These are phyloP conservation scores for Strigamia transsilvanica DNA, from an alignment of 2,888 invertebrate genomes.

Conservation along the genomic window DNA sequence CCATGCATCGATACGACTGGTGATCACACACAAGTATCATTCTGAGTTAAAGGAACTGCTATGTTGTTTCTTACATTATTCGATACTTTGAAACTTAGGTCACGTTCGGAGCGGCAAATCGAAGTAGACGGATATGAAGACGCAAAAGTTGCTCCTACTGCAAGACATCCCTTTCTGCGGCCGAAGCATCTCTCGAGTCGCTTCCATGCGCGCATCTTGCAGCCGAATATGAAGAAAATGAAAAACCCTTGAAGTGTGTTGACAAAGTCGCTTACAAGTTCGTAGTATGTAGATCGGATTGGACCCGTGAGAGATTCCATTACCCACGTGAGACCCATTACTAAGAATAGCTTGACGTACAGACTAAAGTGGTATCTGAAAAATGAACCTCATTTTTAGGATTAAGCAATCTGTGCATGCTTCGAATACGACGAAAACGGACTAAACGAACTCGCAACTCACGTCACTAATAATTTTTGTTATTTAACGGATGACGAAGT, in stretches of 20 bases:
- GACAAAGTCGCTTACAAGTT: constrained; percentile 51
- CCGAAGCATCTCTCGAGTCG: constrained; percentile 20
- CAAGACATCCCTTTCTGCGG: background rate
- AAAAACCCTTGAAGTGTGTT: constrained; percentile 53
- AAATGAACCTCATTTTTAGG: constrained; percentile 19
- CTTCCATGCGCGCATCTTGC: constrained; percentile 34
- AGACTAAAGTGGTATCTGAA: constrained; percentile 50
- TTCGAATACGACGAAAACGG: background rate
- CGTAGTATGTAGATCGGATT: constrained; percentile 34
- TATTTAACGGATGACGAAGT: background rate
- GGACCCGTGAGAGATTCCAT: constrained; percentile 42
- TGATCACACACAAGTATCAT: constrained; percentile 1
- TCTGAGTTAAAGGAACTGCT: background rate
- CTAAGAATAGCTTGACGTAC: constrained; percentile 53
- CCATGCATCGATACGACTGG: background rate
- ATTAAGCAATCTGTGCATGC: constrained; percentile 3
- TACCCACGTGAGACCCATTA: constrained; percentile 53
- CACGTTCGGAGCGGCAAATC: constrained; percentile 16
- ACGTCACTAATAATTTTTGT: background rate
- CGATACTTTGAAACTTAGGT: constrained; percentile 6
- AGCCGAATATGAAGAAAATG: constrained; percentile 54
- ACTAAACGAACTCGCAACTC: background rate
- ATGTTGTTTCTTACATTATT: background rate
- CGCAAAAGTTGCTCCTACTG: background rate
- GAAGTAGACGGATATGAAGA: constrained; percentile 1